These are phyloP conservation scores for Chaetodon trifascialis DNA, from an alignment of 2,113 vertebrate species.

Conservation along the genomic window DNA sequence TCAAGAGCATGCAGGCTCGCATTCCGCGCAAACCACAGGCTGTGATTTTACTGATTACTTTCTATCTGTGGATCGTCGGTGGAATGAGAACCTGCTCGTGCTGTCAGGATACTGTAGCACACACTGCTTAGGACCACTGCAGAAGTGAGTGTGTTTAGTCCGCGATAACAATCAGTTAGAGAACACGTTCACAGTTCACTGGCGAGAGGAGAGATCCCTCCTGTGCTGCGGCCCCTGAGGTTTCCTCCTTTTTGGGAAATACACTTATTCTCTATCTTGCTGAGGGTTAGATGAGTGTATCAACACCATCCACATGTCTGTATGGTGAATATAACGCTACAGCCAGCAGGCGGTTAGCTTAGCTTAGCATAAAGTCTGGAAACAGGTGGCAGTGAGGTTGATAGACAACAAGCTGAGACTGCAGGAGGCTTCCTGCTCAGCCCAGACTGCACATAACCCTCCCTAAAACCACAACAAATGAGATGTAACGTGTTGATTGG, in stretches of 20 bases:
- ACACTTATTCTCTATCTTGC: too few species aligned
- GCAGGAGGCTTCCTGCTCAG: too few species aligned
- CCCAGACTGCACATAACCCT: too few species aligned
- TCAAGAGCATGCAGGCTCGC: not conserved
- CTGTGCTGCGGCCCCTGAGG: not conserved
- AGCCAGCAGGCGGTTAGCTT: not conserved
- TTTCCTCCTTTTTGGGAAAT: not conserved
- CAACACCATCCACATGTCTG: not conserved
- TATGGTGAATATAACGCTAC: not conserved
- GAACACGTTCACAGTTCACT: not conserved
- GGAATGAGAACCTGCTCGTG: conserved; percentile 19
- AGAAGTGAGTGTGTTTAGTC: not conserved
- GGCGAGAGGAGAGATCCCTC: not conserved
- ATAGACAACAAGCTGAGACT: too few species aligned
- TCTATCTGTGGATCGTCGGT: not conserved
- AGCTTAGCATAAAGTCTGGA: not conserved
- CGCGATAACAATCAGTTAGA: not conserved
- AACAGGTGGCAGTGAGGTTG: too few species aligned
- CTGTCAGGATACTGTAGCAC: not conserved
- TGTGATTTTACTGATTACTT: conserved; percentile 29
- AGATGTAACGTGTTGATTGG: too few species aligned
- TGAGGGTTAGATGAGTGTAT: too few species aligned
- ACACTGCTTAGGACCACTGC: not conserved
- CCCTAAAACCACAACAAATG: too few species aligned
- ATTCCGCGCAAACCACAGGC: conserved; percentile 10